These are phyloP conservation scores for Hofmannophila pseudospretella DNA, from an alignment of 2,888 invertebrate genomes.

Conservation along the genomic window DNA sequence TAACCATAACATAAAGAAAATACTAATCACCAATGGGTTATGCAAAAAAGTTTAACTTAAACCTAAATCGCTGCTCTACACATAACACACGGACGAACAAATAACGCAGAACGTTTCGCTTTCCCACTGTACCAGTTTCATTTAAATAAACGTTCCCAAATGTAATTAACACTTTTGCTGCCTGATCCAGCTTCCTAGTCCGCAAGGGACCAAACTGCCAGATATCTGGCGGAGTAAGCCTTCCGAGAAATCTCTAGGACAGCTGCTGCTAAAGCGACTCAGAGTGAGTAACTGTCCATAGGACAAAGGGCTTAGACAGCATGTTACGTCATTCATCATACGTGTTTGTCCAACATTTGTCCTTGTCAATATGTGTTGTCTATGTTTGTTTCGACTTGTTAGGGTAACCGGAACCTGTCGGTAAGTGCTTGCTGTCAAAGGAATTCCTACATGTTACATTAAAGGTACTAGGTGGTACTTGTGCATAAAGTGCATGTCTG, in stretches of 20 bases:
- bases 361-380: slow-evolving; percentile 8
- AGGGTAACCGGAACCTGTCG: too few species aligned
- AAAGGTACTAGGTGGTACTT: too few species aligned
- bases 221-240: slow-evolving; percentile 66
- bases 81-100: too few species aligned
- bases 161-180: slow-evolving; percentile 12
- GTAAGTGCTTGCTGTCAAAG: too few species aligned
- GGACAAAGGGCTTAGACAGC: slow-evolving; percentile 17
- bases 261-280: slow-evolving; percentile 57
- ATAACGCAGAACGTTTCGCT: too few species aligned
- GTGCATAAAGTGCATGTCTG: too few species aligned
- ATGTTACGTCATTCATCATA: slow-evolving; percentile 3
- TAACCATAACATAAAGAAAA: too few species aligned
- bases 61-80: too few species aligned
- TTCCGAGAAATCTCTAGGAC: slow-evolving; percentile 61
- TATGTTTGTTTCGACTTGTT: neutral
- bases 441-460: too few species aligned
- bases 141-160: neutral
- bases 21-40: too few species aligned
- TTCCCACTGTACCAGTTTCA: too few species aligned
- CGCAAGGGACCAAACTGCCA: slow-evolving; percentile 55
- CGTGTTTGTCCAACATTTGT: slow-evolving; percentile 36
- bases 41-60: too few species aligned
- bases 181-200: slow-evolving; percentile 56
- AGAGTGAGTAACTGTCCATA: slow-evolving; percentile 51